Base-by-base conservation (phyloP, 2,797 vertebrate genomes). In the Harpagifer antarcticus region DNA sequence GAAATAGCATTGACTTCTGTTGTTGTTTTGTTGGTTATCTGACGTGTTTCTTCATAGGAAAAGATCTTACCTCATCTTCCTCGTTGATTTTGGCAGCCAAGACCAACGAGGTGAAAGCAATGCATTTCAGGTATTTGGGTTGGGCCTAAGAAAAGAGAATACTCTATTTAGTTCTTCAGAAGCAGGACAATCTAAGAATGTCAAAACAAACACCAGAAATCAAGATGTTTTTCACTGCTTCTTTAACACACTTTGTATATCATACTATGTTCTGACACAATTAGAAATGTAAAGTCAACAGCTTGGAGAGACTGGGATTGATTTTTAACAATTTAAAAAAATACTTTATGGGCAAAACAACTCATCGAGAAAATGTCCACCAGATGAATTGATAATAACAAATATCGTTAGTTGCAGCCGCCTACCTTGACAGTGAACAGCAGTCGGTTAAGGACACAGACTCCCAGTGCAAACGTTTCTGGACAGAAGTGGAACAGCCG, bases 11-110 rank as follows among this genome's bases (percentile, higher is more conserved):
- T 7, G 44, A 23, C 7, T 50, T 67, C 12, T 1, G 23, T 9
- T 19, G 40, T 10, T 47, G 45, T 54, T 53, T 16, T 23, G 9
- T 12, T 4, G 10, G 2, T 54, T 57, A 23, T 65, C 12, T 33
- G 27, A 31, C 10, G 13, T 42, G 0, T 44, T 12, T 61, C 15
- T 11, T 16, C 63, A 12, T 1, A 11, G 4, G 5, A 4, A 27
- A 12, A 50, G 14, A 40, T 43, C 72, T 73, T 82, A 95, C 95
- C 93, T 97, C 96, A 9, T 96, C 94, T 76, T 97, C 96, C 82
- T 97, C 96, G 0, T 92, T 95, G 87, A 91, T 83, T 92, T 97
- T 96, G 76, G 95, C 96, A 68, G 95, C 95, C 23, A 97, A 93
- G 78, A 96, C 88, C 58, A 97, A 87, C n/a, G 95, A 96, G 68